A percentile compares a stretch with the other conserved stretches of the same genome.
These are phyloP conservation scores for Adineta ricciae DNA, from an alignment of 2,888 invertebrate species.

Conservation along the genomic window DNA sequence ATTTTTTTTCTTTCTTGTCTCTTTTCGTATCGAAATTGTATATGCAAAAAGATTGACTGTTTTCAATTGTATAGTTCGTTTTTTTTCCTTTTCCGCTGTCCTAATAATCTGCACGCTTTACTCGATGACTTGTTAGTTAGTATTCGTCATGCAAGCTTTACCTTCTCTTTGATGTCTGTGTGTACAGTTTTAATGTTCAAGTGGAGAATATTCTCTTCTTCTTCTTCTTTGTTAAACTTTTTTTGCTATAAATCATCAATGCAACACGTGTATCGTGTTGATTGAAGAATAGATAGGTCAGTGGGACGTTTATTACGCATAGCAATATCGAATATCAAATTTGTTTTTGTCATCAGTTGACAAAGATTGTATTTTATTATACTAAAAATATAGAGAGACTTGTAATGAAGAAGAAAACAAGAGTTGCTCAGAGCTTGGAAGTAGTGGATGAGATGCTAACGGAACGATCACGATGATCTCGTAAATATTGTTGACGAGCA, in stretches of 20 bases:
- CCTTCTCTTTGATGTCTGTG: not conserved
- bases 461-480: not conserved
- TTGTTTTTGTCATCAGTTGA: not conserved
- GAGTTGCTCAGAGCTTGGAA: not conserved
- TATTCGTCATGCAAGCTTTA: not conserved
- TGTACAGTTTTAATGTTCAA: not conserved
- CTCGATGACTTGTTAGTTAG: not conserved
- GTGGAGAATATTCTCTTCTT: not conserved
- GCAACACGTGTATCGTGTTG: too few species aligned
- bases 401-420: not conserved
- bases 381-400: not conserved
- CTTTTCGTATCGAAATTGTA: not conserved
- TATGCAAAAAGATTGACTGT: not conserved
- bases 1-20: not conserved
- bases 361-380: not conserved
- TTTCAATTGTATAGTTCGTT: not conserved
- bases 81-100: not conserved
- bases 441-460: not conserved
- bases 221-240: not conserved
- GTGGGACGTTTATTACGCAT: too few species aligned
- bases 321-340: not conserved
- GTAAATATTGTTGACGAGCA: slow-evolving; percentile 31
- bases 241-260: not conserved
- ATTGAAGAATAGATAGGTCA: too few species aligned
- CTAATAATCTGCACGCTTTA: not conserved